Conservation (phyloP, 2,888 invertebrate genomes). For the Stenichneumon culpator region DNA sequence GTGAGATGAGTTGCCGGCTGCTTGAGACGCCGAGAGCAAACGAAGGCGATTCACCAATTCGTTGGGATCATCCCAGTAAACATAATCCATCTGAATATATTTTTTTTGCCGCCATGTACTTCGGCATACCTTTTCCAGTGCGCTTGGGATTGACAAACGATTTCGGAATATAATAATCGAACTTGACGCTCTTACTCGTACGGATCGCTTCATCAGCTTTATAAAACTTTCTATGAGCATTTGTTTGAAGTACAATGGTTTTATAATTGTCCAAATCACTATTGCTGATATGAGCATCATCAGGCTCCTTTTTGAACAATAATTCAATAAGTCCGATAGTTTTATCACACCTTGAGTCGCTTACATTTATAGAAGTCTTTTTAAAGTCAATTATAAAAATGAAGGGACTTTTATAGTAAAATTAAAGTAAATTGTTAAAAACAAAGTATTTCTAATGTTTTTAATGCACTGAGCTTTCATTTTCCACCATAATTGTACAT, state of each 20-base stretch:
- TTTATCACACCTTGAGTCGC: constrained; percentile 40
- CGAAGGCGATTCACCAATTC: constrained; percentile 55
- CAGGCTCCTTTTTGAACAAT: not conserved
- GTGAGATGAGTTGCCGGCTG: constrained; percentile 50
- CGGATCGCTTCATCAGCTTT: constrained; percentile 20
- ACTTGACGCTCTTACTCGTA: constrained; percentile 17
- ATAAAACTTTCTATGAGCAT: constrained; percentile 57
- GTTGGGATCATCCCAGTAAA: constrained; percentile 63
- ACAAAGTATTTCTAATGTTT: too few species aligned
- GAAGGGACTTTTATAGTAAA: too few species aligned
- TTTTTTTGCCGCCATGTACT: constrained; percentile 18
- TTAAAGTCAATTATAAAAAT: too few species aligned
- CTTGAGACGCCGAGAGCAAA: constrained; percentile 44
- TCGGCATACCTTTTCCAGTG: constrained; percentile 14
- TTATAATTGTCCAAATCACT: constrained; percentile 45
- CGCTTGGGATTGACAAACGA: not conserved
- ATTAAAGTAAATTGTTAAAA: too few species aligned
- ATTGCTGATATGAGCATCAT: not conserved
- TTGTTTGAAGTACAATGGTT: constrained; percentile 45
- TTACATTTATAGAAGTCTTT: constrained; percentile 5
- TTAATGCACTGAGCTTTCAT: too few species aligned
- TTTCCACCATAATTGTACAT: too few species aligned
- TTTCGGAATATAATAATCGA: constrained; percentile 35
- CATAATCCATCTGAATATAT: constrained; percentile 20
- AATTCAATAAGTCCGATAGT: constrained; percentile 38